A percentile compares a stretch with the other conserved stretches of the same genome.
Evolutionary conservation across 2,797 vertebrate species (phyloP).

Genomic region (Chaenodraco wilsoni): DNA sequence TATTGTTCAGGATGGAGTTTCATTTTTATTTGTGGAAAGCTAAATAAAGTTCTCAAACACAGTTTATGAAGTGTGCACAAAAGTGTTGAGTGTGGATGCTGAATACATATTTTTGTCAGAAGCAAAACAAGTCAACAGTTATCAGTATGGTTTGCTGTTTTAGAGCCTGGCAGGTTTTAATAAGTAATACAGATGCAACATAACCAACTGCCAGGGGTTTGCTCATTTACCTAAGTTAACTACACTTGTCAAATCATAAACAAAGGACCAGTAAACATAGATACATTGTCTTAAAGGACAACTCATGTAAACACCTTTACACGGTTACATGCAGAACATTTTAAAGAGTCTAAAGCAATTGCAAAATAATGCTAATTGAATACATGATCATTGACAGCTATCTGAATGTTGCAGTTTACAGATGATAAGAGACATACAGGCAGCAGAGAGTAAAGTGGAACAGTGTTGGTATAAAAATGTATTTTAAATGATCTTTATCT

Average conservation of each 20-base stretch:
- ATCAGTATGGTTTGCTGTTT: neutral
- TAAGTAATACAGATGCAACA: neutral
- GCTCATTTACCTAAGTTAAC: neutral
- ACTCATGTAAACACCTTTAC: neutral
- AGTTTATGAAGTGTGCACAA: neutral
- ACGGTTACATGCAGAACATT: neutral
- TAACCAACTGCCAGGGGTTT: neutral
- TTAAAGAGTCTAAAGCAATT: neutral
- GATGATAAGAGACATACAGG: neutral
- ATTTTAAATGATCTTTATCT: conserved; percentile 1
- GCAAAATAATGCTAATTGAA: neutral
- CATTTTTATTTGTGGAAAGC: neutral
- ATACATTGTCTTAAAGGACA: neutral
- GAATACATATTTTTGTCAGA: neutral
- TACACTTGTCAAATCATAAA: neutral
- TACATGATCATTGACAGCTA: neutral
- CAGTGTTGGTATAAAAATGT: neutral
- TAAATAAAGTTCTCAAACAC: neutral
- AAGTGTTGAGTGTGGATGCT: neutral
- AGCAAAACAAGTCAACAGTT: neutral
- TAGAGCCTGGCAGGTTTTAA: neutral
- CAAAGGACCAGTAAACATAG: neutral
- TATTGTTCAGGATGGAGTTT: neutral
- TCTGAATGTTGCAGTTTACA: neutral
- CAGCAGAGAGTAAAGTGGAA: neutral